These are phyloP conservation scores for Phoenicopterus ruber DNA, from an alignment of 2,113 vertebrate species.

Conservation along the genomic window DNA sequence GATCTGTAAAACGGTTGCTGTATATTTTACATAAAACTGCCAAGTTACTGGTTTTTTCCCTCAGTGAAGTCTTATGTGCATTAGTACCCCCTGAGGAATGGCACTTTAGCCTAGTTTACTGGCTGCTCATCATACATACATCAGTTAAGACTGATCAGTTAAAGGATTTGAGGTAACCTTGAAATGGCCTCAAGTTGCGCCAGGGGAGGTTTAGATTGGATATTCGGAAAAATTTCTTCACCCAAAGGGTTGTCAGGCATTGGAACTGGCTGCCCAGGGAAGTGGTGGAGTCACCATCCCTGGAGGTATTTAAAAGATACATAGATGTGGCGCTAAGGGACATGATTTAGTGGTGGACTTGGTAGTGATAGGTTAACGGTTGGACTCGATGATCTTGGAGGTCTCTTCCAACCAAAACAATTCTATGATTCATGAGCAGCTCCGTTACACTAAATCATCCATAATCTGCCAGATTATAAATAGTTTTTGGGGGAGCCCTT, in stretches of 20 bases:
- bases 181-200: no score
- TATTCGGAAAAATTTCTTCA: no score
- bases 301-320: no score
- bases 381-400: no score
- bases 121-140: neutral
- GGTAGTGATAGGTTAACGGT: no score
- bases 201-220: no score
- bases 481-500: neutral
- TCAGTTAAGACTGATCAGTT: neutral
- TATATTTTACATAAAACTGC: neutral
- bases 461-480: neutral
- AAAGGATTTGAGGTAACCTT: neutral
- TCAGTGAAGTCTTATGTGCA: neutral
- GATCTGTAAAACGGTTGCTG: neutral
- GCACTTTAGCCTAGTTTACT: neutral
- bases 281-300: no score
- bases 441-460: neutral
- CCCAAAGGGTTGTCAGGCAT: no score
- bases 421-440: neutral
- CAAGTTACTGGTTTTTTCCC: neutral
- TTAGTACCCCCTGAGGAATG: neutral
- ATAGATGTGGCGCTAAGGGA: no score
- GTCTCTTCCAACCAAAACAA: no score
- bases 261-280: no score
- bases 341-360: no score